These are phyloP conservation scores for Ornithorhynchus anatinus DNA, from an alignment of 2,113 vertebrate genomes.

Conservation along the genomic window DNA sequence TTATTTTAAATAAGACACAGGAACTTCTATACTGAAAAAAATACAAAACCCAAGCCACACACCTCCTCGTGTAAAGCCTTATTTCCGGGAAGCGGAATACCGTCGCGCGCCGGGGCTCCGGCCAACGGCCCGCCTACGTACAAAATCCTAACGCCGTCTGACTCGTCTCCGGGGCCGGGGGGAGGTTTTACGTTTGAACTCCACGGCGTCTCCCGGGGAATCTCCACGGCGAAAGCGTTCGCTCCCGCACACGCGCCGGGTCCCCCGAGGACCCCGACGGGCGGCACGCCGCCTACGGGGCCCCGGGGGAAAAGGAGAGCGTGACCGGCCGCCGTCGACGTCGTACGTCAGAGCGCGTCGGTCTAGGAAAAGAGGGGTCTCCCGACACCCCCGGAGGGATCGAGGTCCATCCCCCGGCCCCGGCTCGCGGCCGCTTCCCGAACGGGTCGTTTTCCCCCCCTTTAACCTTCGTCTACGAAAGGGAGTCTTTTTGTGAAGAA, in stretches of 20 bases:
- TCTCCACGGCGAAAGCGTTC: slow-evolving; percentile 74
- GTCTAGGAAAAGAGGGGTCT: slow-evolving; percentile 58
- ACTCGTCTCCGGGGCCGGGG: slow-evolving; percentile 74
- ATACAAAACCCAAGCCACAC: slow-evolving; percentile 86
- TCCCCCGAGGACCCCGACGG: slow-evolving; percentile 74
- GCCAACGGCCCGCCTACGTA: slow-evolving; percentile 79
- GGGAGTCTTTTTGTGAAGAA: slow-evolving; percentile 75
- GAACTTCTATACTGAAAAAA: slow-evolving; percentile 87
- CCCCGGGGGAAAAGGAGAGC: slow-evolving; percentile 71
- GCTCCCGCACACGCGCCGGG: slow-evolving; percentile 76
- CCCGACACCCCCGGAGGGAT: slow-evolving; percentile 55
- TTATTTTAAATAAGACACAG: slow-evolving; percentile 96
- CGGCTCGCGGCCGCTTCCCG: slow-evolving; percentile 64
- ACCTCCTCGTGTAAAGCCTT: slow-evolving; percentile 80
- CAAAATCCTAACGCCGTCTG: slow-evolving; percentile 80
- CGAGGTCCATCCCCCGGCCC: slow-evolving; percentile 63
- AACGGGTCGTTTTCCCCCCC: slow-evolving; percentile 65
- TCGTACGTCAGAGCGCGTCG: slow-evolving; percentile 64
- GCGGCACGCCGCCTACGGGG: slow-evolving; percentile 74
- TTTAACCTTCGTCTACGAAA: slow-evolving; percentile 74
- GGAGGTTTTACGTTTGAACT: slow-evolving; percentile 74
- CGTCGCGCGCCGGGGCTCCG: slow-evolving; percentile 80
- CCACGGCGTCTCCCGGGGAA: slow-evolving; percentile 73
- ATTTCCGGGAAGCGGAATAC: slow-evolving; percentile 79
- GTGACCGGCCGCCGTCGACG: slow-evolving; percentile 60